phyloP scores from a whole-genome alignment of 2,113 vertebrate species.

The Eudorcas thomsonii region DNA sequence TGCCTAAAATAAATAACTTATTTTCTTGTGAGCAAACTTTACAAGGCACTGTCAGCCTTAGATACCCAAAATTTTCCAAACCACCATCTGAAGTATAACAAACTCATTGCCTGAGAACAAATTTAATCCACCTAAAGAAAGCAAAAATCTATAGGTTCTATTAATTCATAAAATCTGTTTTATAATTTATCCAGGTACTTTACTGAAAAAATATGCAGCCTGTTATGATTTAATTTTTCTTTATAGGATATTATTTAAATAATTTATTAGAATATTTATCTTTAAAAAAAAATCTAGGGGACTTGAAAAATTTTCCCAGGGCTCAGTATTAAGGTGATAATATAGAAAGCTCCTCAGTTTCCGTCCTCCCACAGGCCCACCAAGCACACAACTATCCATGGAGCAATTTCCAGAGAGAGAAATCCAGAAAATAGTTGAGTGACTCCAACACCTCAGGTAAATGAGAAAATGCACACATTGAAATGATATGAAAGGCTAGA shows the following conservation, averaged over 20 bases:
- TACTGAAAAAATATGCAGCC: not conserved
- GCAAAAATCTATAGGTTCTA: not conserved
- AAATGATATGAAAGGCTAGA: not conserved
- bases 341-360: not conserved
- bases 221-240: constrained; percentile 18
- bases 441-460: not conserved
- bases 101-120: not conserved
- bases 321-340: not conserved
- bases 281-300: not conserved
- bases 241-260: constrained; percentile 26
- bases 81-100: not conserved
- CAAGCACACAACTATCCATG: not conserved
- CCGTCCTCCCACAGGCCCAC: not conserved
- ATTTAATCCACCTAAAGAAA: constrained; percentile 31
- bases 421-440: not conserved
- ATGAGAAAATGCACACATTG: not conserved
- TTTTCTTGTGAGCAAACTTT: not conserved
- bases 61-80: not conserved
- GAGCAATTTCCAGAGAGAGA: not conserved
- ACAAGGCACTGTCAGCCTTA: not conserved
- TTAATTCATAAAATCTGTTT: constrained; percentile 59
- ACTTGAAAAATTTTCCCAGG: not conserved
- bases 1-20: not conserved
- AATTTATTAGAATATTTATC: not conserved
- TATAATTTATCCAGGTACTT: constrained; percentile 8